phyloP scores from a whole-genome alignment of 2,888 invertebrate genomes.

The Agrotis clavis region DNA sequence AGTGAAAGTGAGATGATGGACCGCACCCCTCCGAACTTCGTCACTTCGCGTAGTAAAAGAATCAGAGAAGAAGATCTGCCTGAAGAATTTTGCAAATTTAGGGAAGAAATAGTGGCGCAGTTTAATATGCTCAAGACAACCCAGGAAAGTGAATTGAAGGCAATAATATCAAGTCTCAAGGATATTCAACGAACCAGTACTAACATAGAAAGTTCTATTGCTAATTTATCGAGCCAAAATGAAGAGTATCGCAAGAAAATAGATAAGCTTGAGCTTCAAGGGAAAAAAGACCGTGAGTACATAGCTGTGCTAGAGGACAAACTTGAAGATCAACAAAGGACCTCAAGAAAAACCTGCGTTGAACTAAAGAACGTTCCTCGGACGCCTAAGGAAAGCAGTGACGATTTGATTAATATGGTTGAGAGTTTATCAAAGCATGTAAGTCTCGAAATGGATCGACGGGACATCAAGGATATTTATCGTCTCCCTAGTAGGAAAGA shows the following conservation, averaged over 20 bases:
- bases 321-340: slow-evolving; percentile 1
- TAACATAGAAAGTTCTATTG: not conserved
- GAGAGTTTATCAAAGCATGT: not conserved
- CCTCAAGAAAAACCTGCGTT: slow-evolving; percentile 10
- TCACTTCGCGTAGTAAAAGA: not conserved
- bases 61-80: not conserved
- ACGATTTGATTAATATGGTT: slow-evolving; percentile 12
- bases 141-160: no score
- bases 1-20: not conserved
- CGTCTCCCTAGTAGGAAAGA: not conserved
- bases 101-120: no score
- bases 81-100: no score
- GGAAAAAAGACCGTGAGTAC: slow-evolving; percentile 8
- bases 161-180: not conserved
- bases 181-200: slow-evolving; percentile 13
- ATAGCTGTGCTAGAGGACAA: slow-evolving; percentile 9
- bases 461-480: slow-evolving; percentile 16
- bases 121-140: no score
- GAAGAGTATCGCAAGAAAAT: slow-evolving; percentile 10
- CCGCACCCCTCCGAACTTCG: not conserved
- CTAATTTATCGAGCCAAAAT: slow-evolving; percentile 1
- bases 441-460: slow-evolving; percentile 5
- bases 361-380: slow-evolving; percentile 16
- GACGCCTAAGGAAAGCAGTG: slow-evolving; percentile 4
- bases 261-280: slow-evolving; percentile 3